Evolutionary conservation across 35 echinoderm and acorn worm species (phyloP).

Genomic region (Chiridota heheva): DNA sequence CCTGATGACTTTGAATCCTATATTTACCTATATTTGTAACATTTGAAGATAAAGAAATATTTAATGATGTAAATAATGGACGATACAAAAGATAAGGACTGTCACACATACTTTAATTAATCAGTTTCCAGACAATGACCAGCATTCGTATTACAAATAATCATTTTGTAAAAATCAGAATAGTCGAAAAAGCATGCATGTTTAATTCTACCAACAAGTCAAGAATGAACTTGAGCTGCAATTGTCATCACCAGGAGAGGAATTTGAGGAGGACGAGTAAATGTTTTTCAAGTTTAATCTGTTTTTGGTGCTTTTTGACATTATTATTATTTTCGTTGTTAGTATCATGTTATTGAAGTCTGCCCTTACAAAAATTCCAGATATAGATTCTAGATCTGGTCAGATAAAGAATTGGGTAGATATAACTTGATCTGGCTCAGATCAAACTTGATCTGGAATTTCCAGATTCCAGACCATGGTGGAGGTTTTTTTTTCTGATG

Average conservation of each 20-base stretch:
- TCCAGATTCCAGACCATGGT: neutral
- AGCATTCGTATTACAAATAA: neutral
- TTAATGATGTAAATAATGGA: slow-evolving; percentile 1
- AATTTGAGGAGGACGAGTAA: neutral
- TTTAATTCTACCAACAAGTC: neutral
- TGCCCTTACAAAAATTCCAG: too few species aligned
- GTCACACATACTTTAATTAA: neutral
- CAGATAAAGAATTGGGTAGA: slow-evolving; percentile 1
- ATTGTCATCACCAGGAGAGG: neutral
- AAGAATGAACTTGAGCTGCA: neutral
- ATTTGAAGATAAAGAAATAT: neutral
- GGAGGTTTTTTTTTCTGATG: neutral
- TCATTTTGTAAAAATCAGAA: neutral
- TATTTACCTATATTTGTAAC: neutral
- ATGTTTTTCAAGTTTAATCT: too few species aligned
- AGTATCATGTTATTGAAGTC: too few species aligned
- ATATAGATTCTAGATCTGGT: neutral
- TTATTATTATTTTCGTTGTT: too few species aligned
- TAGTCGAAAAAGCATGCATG: neutral
- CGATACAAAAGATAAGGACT: neutral
- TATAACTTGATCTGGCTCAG: too few species aligned
- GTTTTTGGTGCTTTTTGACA: too few species aligned
- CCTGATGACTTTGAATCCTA: neutral
- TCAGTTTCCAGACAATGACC: neutral
- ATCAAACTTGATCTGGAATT: too few species aligned